Base-by-base conservation (phyloP, 2,888 invertebrate genomes). In the Acleris literana region DNA sequence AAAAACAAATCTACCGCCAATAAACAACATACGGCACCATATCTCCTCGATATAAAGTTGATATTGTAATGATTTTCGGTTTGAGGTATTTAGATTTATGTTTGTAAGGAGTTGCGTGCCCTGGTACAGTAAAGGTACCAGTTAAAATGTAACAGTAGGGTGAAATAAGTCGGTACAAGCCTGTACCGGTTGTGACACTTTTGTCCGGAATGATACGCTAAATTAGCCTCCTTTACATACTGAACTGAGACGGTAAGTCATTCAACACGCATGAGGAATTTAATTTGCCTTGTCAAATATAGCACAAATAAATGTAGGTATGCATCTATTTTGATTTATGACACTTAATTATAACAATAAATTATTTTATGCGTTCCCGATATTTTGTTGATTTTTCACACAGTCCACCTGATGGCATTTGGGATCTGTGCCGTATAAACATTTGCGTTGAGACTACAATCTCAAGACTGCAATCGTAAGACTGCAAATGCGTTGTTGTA, bases 101-200 rank as follows among this genome's bases (percentile, higher is more conserved):
- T 69, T 71, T 69, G 70, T 63, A 56, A 62, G 53, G 58, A 56
- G 43, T 76, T 60, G 75, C 77, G 82, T 82, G 82, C 59, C 74
- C 65, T 7, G 63, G 59, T 51, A 63, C 74, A 76, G 74, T 82
- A 78, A 82, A 75, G 74, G 73, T 65, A 70, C 66, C 60, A 54
- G 72, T 74, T 69, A 69, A 64, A 70, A 71, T 70, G 76, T 79
- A 73, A 76, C 72, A 70, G 73, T 67, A 66, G 62, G 60, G 66
- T 46, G 54, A 52, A 52, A 61, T 61, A 66, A 56, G 59, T 53
- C 69, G 78, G 82, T 72, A 83, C 83, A 59, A 76, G 71, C 73
- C 70, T 81, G 83, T 77, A 84, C 83, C 74, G 75, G 69, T 74
- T 75, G 78, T 76, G 83, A 83, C 78, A 73, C 72, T 73, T 72